Conservation (phyloP, 1,140 invertebrate genomes). For the Achroia grisella region DNA sequence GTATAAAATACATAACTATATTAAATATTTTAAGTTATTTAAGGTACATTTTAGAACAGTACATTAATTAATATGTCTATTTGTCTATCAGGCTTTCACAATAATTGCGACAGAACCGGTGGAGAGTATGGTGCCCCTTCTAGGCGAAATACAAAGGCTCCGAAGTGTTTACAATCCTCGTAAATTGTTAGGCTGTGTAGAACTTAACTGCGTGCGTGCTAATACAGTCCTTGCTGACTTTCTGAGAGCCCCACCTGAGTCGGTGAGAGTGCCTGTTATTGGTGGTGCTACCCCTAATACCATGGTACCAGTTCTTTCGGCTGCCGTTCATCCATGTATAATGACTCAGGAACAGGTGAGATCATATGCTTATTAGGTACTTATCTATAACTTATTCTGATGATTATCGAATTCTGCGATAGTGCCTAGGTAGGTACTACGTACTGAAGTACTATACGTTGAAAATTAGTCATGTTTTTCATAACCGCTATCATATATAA, state of each 20-base stretch:
- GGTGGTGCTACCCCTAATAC: conserved; percentile 87
- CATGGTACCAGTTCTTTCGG: conserved; percentile 87
- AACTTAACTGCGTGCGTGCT: conserved; percentile 83
- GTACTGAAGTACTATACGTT: too few relatives aligned
- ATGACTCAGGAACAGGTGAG: conserved; percentile 55
- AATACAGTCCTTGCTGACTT: conserved; percentile 80
- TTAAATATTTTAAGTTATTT: too few relatives aligned
- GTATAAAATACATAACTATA: too few relatives aligned
- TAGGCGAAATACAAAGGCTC: conserved; percentile 74
- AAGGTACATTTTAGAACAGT: too few relatives aligned
- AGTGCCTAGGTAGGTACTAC: too few relatives aligned
- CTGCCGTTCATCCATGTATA: conserved; percentile 72
- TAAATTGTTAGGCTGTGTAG: conserved; percentile 86
- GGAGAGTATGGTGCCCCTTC: conserved; percentile 75
- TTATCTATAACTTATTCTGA: too few relatives aligned
- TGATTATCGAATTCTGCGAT: too few relatives aligned
- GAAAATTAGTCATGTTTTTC: too few relatives aligned
- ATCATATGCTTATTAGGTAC: neutral
- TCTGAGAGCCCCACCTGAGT: conserved; percentile 76
- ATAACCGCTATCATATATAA: too few relatives aligned
- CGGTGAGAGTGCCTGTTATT: conserved; percentile 85
- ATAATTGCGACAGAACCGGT: conserved; percentile 75
- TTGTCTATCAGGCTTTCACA: conserved; percentile 68
- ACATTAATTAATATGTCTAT: neutral
- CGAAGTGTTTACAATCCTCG: conserved; percentile 79